Base-by-base conservation (phyloP, 2,797 vertebrate species). In the Taenioides sp. region DNA sequence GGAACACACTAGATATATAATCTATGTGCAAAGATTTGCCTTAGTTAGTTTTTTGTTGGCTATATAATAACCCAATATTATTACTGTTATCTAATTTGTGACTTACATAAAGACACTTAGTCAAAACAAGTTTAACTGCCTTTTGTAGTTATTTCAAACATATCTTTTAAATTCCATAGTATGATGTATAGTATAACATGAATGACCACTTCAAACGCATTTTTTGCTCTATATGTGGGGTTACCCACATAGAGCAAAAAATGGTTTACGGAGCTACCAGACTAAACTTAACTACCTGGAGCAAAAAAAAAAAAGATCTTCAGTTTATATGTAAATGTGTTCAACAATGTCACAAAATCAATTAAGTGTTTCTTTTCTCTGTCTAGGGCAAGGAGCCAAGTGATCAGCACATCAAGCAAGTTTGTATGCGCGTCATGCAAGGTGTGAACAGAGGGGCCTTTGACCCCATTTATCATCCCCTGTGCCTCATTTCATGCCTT, bases 381-480 rank as follows among this genome's bases (percentile, higher is more conserved):
- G 76, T 72, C 23, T 89, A 99, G 98, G 98, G 98, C 60, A 97
- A 95, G 93, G 95, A 95, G 80, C 98, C 97, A 1, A 96, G 94
- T 0, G 96, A 99, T 93, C 96, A 97, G 80, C 96, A 98, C 84
- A 97, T 99, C 84, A 96, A 94, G 82, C 97, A 99, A 91, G 97
- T 99, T 70, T 99, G 98, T 93, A 96, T 99, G 96, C 95, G 98
- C 89, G 97, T 99, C 82, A 95, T 99, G 93, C 98, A 99, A 95
- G 98, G 98, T 98, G 94, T 95, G 89, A 87, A 65, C 66, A 72
- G 57, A 77, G 27, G 55, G 63, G 75, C 81, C 75, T 85, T 83
- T 87, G 84, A 89, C 81, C 85, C 76, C 81, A 76, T 87, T 84
- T 86, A 85, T 77, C 76, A 66, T 68, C 77, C 72, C 72, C 17